Evolutionary conservation across 2,113 vertebrate genomes (phyloP).

Genomic region (Rhizomys pruinosus): DNA sequence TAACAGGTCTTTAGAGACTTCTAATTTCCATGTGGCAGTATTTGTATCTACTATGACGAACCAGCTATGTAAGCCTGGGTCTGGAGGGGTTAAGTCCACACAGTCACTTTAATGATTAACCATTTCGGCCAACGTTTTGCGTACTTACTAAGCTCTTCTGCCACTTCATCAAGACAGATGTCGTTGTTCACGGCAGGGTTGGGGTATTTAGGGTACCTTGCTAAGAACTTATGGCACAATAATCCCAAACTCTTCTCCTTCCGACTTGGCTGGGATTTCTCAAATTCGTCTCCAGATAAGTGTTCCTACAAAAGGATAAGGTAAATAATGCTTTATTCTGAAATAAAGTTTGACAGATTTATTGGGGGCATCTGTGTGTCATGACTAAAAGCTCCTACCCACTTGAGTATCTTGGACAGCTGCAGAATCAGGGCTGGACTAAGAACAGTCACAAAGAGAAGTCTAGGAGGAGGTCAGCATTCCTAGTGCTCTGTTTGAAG

Average conservation of each 20-base stretch:
- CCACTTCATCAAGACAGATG: conserved; percentile 96
- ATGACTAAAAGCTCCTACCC: accelerated
- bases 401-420: neutral
- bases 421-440: neutral
- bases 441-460: conserved; percentile 17
- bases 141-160: conserved; percentile 94
- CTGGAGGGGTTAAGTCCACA: neutral
- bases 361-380: neutral
- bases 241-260: conserved; percentile 98
- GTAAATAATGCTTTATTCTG: conserved; percentile 9
- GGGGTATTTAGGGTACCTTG: conserved; percentile 93
- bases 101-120: conserved; percentile 1
- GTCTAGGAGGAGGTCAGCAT: neutral
- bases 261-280: conserved; percentile 93
- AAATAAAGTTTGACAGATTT: conserved; percentile 55
- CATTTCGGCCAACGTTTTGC: neutral
- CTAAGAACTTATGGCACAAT: conserved; percentile 96
- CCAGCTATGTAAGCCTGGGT: neutral
- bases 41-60: neutral
- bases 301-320: conserved; percentile 86
- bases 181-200: conserved; percentile 89
- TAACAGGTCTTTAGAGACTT: neutral
- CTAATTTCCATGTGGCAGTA: neutral
- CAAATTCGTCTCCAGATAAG: conserved; percentile 92
- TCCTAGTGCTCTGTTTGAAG: neutral